A percentile compares a stretch with the other conserved stretches of the same genome.
These are phyloP conservation scores for Colletes latitarsis DNA, from an alignment of 1,140 invertebrate species.

Conservation along the genomic window DNA sequence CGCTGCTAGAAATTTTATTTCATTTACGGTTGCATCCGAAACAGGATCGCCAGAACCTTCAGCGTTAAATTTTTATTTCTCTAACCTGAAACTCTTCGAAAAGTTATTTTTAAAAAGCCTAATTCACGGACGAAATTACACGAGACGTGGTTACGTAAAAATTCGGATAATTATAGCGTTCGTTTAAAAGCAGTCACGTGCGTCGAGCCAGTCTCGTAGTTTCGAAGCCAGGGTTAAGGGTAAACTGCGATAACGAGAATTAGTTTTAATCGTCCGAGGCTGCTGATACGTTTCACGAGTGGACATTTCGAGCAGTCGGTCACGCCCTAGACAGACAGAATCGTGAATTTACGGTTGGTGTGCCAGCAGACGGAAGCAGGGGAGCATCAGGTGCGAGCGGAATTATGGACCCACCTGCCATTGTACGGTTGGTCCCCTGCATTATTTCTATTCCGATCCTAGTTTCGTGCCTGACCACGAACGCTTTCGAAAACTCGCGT, in stretches of 20 bases:
- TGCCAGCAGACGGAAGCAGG: constrained; percentile 70
- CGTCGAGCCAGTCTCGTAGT: too few species aligned
- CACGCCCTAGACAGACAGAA: constrained; percentile 57
- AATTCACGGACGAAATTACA: too few species aligned
- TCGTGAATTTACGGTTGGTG: constrained; percentile 73
- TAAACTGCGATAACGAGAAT: constrained; percentile 35
- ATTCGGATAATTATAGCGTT: background rate
- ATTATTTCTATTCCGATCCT: constrained; percentile 19
- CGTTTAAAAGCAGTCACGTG: background rate
- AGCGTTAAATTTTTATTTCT: too few species aligned
- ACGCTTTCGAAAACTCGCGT: constrained; percentile 4
- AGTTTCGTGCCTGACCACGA: background rate
- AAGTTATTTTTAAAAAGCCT: too few species aligned
- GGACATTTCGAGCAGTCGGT: constrained; percentile 43
- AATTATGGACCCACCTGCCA: constrained; percentile 70
- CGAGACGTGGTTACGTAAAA: background rate
- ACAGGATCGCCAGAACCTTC: too few species aligned
- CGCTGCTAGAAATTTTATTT: too few species aligned
- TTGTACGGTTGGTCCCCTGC: constrained; percentile 26
- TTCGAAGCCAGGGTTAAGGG: background rate
- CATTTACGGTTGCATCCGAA: too few species aligned
- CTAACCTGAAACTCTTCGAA: too few species aligned
- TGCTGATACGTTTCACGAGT: constrained; percentile 36
- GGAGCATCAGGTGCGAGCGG: constrained; percentile 70
- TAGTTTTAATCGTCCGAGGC: constrained; percentile 44